Evolutionary conservation across 2,113 vertebrate genomes (phyloP), one percentile per base, ranked within the genome.

Genomic region (Pterocles gutturalis): DNA sequence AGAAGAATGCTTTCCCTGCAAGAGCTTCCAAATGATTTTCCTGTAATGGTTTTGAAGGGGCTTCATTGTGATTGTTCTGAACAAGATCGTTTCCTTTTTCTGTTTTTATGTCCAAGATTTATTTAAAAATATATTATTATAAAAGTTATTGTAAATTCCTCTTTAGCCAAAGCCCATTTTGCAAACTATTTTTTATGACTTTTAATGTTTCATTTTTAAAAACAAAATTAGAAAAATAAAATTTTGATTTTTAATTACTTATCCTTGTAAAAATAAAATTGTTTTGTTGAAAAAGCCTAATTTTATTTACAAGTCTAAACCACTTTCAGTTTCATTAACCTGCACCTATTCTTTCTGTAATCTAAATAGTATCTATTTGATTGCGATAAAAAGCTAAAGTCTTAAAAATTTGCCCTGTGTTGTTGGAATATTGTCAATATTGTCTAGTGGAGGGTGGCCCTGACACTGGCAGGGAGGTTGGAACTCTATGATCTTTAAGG

Each of bases 21-120:
- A 69, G 28, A 87, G 0, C 2, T 72, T 84, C 16, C 38, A 92
- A 60, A 7, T 31, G 17, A 16, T 77, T 81, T 77, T 91, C 33
- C 15, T 14, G 0, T 7, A 46, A 64, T 2, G 1, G 21, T 58
- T 85, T 88, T 89, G 48, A 76, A 79, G 53, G 11, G 48, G 0
- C 1, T 78, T 14, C 7, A 33, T 3, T 55, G 5, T 54, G 12
- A 54, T 21, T 19, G 5, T 31, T 92, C 16, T 60, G 29, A 76
- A 76, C 5, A n/a, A 60, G 15, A 36, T 84, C 1, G 57, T 48
- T 86, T 87, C 3, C 13, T 84, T 85, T 91, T 79, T 62, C 12
- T 33, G 0, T 3, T 84, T 77, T 34, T 60, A 10, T 13, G 11
- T 62, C 14, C 20, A 31, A 16, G 1, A 0, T 10, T 75, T 83